Evolutionary conservation across 1,140 invertebrate genomes (phyloP).

Genomic region (Dermatophagoides farinae): DNA sequence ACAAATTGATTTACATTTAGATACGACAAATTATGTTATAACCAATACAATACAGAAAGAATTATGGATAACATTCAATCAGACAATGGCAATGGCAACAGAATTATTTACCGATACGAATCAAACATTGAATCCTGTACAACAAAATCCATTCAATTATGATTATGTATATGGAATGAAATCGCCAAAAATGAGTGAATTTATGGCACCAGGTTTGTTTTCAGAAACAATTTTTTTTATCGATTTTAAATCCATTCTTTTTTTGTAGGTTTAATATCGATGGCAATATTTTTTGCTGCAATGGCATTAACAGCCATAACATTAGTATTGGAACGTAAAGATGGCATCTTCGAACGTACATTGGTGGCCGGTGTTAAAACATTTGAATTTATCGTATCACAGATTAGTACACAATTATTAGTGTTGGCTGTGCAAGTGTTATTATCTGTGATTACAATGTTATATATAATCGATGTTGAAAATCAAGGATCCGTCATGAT

Average conservation of each 20-base stretch:
- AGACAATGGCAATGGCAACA: neutral
- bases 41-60: conserved; percentile 14
- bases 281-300: conserved; percentile 66
- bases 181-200: conserved; percentile 67
- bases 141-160: conserved; percentile 33
- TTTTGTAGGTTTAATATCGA: neutral
- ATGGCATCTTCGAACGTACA: conserved; percentile 63
- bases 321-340: conserved; percentile 72
- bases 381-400: conserved; percentile 70
- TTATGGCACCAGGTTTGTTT: conserved; percentile 30
- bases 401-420: conserved; percentile 79
- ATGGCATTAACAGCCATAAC: conserved; percentile 79
- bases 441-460: conserved; percentile 58
- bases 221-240: neutral
- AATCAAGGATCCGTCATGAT: conserved; percentile 50
- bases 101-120: neutral
- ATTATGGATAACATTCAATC: conserved; percentile 12
- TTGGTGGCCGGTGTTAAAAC: conserved; percentile 74
- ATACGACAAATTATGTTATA: conserved; percentile 14
- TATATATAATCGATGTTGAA: conserved; percentile 58
- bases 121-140: neutral
- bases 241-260: neutral
- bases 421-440: conserved; percentile 80
- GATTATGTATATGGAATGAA: conserved; percentile 61
- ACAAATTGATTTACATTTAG: conserved; percentile 7